Evolutionary conservation across 35 echinoderm and acorn worm genomes (phyloP).

Genomic region (Patiria miniata): DNA sequence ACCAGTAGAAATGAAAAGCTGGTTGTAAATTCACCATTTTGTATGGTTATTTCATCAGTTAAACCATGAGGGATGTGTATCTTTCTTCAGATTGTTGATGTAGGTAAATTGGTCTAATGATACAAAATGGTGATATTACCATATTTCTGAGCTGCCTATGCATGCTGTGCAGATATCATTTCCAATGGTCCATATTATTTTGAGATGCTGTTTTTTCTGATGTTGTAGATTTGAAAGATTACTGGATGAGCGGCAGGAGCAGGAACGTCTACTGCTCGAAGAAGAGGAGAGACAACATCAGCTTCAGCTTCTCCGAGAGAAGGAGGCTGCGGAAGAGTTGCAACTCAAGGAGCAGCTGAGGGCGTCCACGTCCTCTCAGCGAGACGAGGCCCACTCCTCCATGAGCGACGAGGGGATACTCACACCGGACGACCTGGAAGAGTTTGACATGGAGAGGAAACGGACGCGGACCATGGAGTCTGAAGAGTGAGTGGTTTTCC

Average conservation of each 20-base stretch:
- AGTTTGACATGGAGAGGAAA: slow-evolving; percentile 66
- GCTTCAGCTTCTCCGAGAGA: background rate
- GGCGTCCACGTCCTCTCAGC: slow-evolving; percentile 34
- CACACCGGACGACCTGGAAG: slow-evolving; percentile 76
- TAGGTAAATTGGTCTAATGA: no score
- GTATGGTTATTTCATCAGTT: no score
- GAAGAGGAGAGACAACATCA: slow-evolving; percentile 1
- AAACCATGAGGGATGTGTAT: no score
- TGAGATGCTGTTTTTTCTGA: background rate
- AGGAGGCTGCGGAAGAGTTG: slow-evolving; percentile 34
- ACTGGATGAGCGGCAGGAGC: slow-evolving; percentile 37
- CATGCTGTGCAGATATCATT: no score
- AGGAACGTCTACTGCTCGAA: slow-evolving; percentile 1
- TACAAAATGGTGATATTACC: no score
- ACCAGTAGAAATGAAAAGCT: no score
- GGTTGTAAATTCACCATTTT: no score
- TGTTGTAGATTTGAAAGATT: slow-evolving; percentile 15
- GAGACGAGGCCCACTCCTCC: slow-evolving; percentile 82
- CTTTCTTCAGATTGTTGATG: no score
- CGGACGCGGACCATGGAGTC: slow-evolving; percentile 88
- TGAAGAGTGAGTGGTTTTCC: slow-evolving; percentile 69
- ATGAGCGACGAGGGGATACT: slow-evolving; percentile 94
- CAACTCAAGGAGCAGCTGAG: background rate
- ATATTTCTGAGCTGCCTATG: no score
- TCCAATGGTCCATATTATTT: no score